Base-by-base conservation (phyloP, 2,888 invertebrate genomes). In the Aproaerema taeniolella region DNA sequence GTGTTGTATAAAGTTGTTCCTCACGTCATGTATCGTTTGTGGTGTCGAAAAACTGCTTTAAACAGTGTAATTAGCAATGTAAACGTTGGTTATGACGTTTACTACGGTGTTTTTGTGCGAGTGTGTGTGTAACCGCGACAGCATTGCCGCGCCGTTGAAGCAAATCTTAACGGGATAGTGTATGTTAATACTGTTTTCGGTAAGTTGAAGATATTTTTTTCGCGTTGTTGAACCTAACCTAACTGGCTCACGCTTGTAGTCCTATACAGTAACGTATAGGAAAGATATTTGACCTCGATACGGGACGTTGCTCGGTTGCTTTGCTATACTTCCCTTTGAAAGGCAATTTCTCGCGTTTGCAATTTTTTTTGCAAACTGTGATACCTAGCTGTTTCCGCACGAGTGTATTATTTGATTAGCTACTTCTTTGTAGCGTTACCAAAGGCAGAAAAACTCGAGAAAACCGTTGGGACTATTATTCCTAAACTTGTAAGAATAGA, bases 81-180 rank as follows among this genome's bases (percentile, higher is more conserved):
- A 77, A 83, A 80, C 75, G 77, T 78, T 73, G 72, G 72, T 70
- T 74, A 78, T 85, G 85, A 86, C 85, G 83, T 86, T 85, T 85
- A 76, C 71, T 74, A 72, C 65, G 57, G 64, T 72, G 69, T 71
- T 58, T 69, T 67, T 70, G 67, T 69, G 67, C 71, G 66, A 72
- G 83, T 75, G 80, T 70, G 81, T 73, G 71, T 57, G 52, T 37
- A 30, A 11, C 61, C 61, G 61, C 73, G 77, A 74, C 76, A 76
- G 79, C 77, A 76, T 73, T 75, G 78, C 74, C 73, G 79, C 69
- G 68, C 72, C 77, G 81, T 79, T 77, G 76, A 67, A 80, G 81
- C 81, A 81, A 81, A 78, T 76, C 79, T 78, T 74, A 83, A 85
- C 83, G 82, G 85, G 73, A 82, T 71, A 67, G 56, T 50, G 46